These are phyloP conservation scores for Chaetodon auriga DNA, from an alignment of 2,113 vertebrate genomes.

Conservation along the genomic window DNA sequence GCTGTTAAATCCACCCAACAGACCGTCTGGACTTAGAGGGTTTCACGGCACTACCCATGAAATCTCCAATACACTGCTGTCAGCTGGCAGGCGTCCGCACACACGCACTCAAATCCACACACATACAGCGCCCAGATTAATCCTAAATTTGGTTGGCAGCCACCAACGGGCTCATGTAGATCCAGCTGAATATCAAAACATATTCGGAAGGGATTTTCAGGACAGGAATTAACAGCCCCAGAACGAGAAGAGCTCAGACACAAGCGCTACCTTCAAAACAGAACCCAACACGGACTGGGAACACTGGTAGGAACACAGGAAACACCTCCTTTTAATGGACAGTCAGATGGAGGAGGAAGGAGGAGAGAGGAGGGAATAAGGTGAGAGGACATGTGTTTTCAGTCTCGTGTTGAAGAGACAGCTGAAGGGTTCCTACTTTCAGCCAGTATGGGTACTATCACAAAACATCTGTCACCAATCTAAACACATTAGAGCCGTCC, in stretches of 20 bases:
- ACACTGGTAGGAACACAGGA: slow-evolving; percentile 14
- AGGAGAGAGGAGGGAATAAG: not conserved
- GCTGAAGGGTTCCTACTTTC: not conserved
- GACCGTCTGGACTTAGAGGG: slow-evolving; percentile 57
- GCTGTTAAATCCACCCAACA: slow-evolving; percentile 60
- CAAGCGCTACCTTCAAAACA: slow-evolving; percentile 11
- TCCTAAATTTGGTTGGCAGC: slow-evolving; percentile 61
- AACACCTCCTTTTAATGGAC: slow-evolving; percentile 8
- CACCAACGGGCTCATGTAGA: slow-evolving; percentile 50
- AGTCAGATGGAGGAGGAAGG: not conserved
- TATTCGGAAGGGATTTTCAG: slow-evolving; percentile 64
- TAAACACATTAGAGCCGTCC: not conserved
- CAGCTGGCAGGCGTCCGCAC: slow-evolving; percentile 46
- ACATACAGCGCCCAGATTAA: slow-evolving; percentile 49
- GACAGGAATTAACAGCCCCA: slow-evolving; percentile 52
- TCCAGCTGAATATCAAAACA: slow-evolving; percentile 68
- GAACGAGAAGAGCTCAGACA: slow-evolving; percentile 21
- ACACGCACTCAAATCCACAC: slow-evolving; percentile 14
- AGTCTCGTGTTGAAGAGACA: not conserved
- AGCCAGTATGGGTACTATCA: not conserved
- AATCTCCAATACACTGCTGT: slow-evolving; percentile 61
- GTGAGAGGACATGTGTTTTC: slow-evolving; percentile 7
- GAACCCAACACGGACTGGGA: not conserved
- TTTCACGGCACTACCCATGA: slow-evolving; percentile 59
- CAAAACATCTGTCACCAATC: not conserved